Percentiles rank a stretch among this genome's conserved stretches.
Conservation (phyloP, 2,797 vertebrate genomes). For the Pteronotus mesoamericanus region DNA sequence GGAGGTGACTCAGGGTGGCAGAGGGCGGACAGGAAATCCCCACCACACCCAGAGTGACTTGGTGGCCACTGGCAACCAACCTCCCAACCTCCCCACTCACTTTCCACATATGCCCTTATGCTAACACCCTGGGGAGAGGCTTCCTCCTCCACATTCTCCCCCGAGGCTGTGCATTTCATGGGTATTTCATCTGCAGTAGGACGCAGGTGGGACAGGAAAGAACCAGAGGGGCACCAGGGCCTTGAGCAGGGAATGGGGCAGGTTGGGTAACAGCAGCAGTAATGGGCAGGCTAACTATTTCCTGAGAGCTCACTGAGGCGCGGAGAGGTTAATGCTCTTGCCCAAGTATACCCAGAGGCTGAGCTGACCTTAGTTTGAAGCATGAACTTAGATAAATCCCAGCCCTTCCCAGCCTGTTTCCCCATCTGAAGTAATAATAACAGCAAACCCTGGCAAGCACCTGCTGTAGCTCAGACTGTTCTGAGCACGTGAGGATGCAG, state of each 20-base stretch:
- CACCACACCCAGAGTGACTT: background rate
- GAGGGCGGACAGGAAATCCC: background rate
- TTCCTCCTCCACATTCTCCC: background rate
- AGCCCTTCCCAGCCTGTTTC: background rate
- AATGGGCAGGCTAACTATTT: rapidly evolving
- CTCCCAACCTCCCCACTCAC: background rate
- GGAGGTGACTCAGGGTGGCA: background rate
- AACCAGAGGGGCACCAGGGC: rapidly evolving
- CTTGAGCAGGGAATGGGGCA: rapidly evolving
- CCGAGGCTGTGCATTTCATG: background rate
- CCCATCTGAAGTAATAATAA: background rate
- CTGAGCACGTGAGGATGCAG: rapidly evolving
- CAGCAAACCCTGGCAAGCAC: rapidly evolving
- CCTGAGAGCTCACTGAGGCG: background rate
- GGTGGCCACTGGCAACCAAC: background rate
- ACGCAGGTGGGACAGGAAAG: background rate
- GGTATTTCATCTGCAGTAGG: background rate
- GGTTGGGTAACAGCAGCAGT: background rate
- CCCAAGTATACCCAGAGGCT: background rate
- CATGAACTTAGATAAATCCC: background rate
- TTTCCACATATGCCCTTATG: background rate
- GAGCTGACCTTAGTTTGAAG: background rate
- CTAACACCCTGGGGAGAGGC: background rate
- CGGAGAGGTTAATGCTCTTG: background rate
- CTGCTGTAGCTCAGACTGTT: rapidly evolving